Base-by-base conservation (phyloP, 2,113 vertebrate genomes). In the Zosterops pallidus region DNA sequence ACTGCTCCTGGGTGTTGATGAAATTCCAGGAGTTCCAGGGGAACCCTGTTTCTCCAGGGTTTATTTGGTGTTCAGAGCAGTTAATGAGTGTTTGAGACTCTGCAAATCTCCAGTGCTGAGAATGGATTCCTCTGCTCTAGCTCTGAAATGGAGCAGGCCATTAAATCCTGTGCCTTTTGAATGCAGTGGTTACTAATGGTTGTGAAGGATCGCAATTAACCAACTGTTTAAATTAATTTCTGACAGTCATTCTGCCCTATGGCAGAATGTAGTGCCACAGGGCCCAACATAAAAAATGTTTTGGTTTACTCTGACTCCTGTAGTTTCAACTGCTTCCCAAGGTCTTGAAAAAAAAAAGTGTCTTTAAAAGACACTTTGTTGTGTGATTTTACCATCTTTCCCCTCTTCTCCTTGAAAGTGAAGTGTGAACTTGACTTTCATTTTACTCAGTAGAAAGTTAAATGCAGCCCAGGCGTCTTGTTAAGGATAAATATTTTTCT, bases 401-500 rank as follows among this genome's bases (percentile, higher is more conserved):
- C 16, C 82, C 62, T 83, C 53, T 53, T 56, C 29, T 35, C 46
- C 49, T 90, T 89, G 53, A 89, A 95, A 89, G 47, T 63, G 65
- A 50, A 85, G 41, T 56, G 71, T 90, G 90, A 95, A 92, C 88
- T 90, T 81, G 85, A 78, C 88, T 90, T 96, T 95, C 69, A 29
- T 94, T 90, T 94, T 71, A 59, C 37, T 75, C 47, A 3, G 19
- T 60, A 88, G 90, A 86, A 95, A 90, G 75, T 89, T 91, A 81
- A 92, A 89, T 68, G 86, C 62, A 79, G 67, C 56, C 77, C 79
- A 91, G 70, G 60, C 31, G 0, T 83, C 68, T 81, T 86, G 83
- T 90, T 81, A 82, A 92, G 83, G 70, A 50, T 87, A 96, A 96
- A 94, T 93, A 93, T 96, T 96, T 95, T 94, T 93, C 90, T 91